Base-by-base conservation (phyloP, 2,888 invertebrate species). In the Protodeltote pygarga region DNA sequence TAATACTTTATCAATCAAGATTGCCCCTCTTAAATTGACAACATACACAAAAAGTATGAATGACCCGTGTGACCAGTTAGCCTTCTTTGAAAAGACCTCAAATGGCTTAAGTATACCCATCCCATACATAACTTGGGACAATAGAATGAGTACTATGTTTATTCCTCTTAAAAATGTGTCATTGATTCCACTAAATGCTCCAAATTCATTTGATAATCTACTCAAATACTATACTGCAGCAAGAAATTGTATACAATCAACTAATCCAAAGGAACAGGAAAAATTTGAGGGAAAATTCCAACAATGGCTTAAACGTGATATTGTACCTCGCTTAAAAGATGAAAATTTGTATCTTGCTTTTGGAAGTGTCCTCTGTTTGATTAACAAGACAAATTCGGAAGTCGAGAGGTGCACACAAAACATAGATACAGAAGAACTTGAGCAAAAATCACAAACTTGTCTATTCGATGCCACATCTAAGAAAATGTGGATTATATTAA, bases 321-420 rank as follows among this genome's bases (percentile, higher is more conserved):
- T 94, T 2, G 63, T 89, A 5, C 92, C 92, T 0, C 94, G 93
- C 70, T 83, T 95, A 10, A 86, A 87, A 33, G 94, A 95, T 63
- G 93, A 94, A 5, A 87, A 92, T 46, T 89, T 94, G 63, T 95
- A 95, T 65, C 83, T 93, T 2, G 94, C 89, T 2, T 85, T 94
- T 4, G 92, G 91, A 3, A 88, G 88, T 52, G 85, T 94, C 1
- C 75, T 93, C 0, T 75, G 85, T 10, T 63, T 90, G 34, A 50
- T 83, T 1, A 85, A 87, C 50, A 74, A 47, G 33, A 75, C 81
- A 57, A 2, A 21, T 61, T 5, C 54, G 59, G 23, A 24, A 60
- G 13, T 50, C 57, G 11, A 17, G 55, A 31, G 70, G 60, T n/a
- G 15, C 15, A 1, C 6, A 5, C 8, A 31, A 8, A 35, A 13